Conservation (phyloP, 2,888 invertebrate species). For the Chrysina gloriosa region DNA sequence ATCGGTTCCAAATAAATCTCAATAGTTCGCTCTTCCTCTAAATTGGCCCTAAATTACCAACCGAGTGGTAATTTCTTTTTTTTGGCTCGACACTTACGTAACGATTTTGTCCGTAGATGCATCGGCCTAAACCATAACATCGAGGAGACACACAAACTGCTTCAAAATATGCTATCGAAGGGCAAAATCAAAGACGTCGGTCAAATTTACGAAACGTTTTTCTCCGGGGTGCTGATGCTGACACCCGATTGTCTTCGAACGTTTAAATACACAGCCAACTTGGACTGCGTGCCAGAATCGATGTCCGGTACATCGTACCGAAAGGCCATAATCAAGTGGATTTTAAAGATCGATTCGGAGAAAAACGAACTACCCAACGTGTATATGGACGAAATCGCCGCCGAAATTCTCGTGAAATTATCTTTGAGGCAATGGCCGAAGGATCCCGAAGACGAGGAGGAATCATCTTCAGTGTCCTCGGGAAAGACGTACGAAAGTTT, state of each 20-base stretch:
- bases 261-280: slow-evolving; percentile 59
- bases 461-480: neutral
- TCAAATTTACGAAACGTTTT: slow-evolving; percentile 62
- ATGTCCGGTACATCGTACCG: slow-evolving; percentile 48
- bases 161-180: slow-evolving; percentile 62
- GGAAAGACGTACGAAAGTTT: slow-evolving; percentile 48
- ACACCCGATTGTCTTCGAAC: slow-evolving; percentile 61
- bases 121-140: slow-evolving; percentile 66
- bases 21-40: no score
- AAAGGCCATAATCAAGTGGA: slow-evolving; percentile 52
- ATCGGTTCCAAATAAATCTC: no score
- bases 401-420: slow-evolving; percentile 55
- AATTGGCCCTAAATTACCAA: no score
- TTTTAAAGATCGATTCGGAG: slow-evolving; percentile 52
- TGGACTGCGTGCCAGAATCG: slow-evolving; percentile 56
- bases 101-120: slow-evolving; percentile 57
- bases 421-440: slow-evolving; percentile 57
- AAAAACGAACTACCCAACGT: slow-evolving; percentile 44
- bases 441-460: slow-evolving; percentile 13
- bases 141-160: slow-evolving; percentile 62
- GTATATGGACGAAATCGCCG: slow-evolving; percentile 47
- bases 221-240: slow-evolving; percentile 61
- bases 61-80: neutral
- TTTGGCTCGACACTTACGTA: neutral
- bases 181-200: slow-evolving; percentile 58